Base-by-base conservation (phyloP, 1,140 invertebrate species). In the Macrostomum lignano region DNA sequence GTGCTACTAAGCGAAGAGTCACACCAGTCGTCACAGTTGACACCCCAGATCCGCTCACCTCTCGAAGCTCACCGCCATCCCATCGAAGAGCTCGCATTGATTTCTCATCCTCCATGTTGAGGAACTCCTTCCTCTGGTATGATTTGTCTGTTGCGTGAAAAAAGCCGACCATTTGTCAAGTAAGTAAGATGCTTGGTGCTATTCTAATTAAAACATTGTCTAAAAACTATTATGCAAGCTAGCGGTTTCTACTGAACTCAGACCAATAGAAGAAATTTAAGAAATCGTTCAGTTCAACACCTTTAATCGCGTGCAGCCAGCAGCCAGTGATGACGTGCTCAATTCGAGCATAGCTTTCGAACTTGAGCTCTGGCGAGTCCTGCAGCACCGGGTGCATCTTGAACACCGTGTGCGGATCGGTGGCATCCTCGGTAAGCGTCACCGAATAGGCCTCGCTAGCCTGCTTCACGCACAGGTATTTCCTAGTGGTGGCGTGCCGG, bases 41-140 rank as follows among this genome's bases (percentile, higher is more conserved):
- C n/a, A n/a, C n/a, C n/a, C n/a, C n/a, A n/a, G n/a, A n/a, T n/a
- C n/a, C n/a, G n/a, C n/a, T 28, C 30, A 55, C 52, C 47, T 53
- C 51, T 33, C 52, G 39, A 1, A 51, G 42, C 2, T 41, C 40
- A 11, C 49, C 52, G 9, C 49, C 50, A 35, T 55, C 52, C 52
- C 52, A 55, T 19, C 48, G 35, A 6, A 55, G 37, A 6, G 45
- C 49, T 23, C 48, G 46, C 52, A 55, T 55, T 1, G 49, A 49
- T 31, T 47, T 48, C 17, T 53, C 51, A 32, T 45, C 45, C 10
- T 36, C 41, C 9, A 40, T 45, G 3, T 49, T 47, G 21, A 49
- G 40, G 22, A 45, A 38, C 21, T 52, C 44, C 30, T 41, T 40
- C 24, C 51, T 44, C 31, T 52, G 40, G 39, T 55, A 55, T 32